Evolutionary conservation across 2,888 invertebrate species (phyloP), one percentile per base, ranked within the genome.

Genomic region (Thysanoteuthis rhombus): DNA sequence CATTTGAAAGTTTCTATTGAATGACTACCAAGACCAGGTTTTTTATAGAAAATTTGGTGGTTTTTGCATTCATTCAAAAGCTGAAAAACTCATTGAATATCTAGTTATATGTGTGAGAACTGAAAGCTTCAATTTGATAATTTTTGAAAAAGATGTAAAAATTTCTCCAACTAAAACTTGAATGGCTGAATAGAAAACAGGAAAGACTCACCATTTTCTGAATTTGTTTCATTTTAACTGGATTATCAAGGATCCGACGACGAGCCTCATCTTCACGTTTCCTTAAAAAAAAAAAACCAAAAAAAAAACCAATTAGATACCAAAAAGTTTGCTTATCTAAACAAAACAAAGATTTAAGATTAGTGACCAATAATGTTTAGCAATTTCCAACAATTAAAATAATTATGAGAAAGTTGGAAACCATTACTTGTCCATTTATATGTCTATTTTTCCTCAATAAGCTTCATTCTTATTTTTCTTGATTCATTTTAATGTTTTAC

Each of bases 261-360:
- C 98, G 97, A 0, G 98, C 98, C 96, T 99, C 99, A 96, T 99
- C 98, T 97, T 99, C 99, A 93, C 98, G 98, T 96, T 99, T 98
- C 96, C 97, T 97, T 94, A 36, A 94, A 93, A 45, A 58, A 93
- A 93, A n/a, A n/a, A 36, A 90, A 93, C 75, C 22, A 12, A 75
- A 1, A 93, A 93, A n/a, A 2, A 25, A 38, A 42, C 1, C 19
- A 90, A 90, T 38, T 8, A 90, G 25, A 90, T 5, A 36, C 19
- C 39, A 38, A 36, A 90, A 89, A n/a, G 25, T 90, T 39, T 89
- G 89, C 25, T 3, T 39, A n/a, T 90, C 22, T 90, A 36, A 90
- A 90, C 5, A 10, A 22, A 52, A 52, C 25, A 52, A 52, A 52
- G 52, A 52, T 52, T 0, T 25, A 52, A 22, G 6, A 52, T 52